phyloP scores from a whole-genome alignment of 2,797 vertebrate species.

The Chrysocyon brachyurus region DNA sequence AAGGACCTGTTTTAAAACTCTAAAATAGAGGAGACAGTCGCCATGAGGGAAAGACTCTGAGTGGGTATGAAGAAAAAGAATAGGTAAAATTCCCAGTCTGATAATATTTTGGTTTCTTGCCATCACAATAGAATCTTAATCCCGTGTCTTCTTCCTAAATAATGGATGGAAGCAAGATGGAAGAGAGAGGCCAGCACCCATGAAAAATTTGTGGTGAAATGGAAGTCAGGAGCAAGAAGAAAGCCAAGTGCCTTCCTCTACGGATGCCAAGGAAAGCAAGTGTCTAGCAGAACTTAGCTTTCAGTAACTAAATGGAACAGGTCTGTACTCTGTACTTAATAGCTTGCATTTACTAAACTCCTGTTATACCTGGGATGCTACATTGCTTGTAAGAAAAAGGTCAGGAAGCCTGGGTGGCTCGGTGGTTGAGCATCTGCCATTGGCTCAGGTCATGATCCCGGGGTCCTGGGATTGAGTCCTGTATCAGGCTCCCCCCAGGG shows the following conservation, averaged over 20 bases:
- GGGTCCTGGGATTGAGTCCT: no score
- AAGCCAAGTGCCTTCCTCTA: neutral
- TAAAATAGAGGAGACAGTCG: conserved; percentile 20
- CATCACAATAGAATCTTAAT: neutral
- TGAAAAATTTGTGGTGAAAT: neutral
- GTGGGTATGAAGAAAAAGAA: neutral
- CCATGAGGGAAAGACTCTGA: neutral
- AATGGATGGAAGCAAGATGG: neutral
- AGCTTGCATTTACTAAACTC: neutral
- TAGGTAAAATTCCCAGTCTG: neutral
- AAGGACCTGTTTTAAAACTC: neutral
- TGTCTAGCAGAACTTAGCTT: conserved; percentile 7
- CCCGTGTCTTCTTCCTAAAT: neutral
- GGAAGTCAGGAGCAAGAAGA: neutral
- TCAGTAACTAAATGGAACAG: neutral
- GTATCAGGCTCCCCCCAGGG: no score
- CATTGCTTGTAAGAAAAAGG: neutral
- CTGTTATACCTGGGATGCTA: neutral
- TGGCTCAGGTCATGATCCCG: no score
- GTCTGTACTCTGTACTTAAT: neutral
- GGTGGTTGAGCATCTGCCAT: no score
- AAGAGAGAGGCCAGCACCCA: neutral
- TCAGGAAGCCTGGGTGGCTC: no score
- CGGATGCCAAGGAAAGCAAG: neutral
- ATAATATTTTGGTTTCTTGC: conserved; percentile 9